Base-by-base conservation (phyloP, 2,797 vertebrate genomes). In the Onychomys arenicola region DNA sequence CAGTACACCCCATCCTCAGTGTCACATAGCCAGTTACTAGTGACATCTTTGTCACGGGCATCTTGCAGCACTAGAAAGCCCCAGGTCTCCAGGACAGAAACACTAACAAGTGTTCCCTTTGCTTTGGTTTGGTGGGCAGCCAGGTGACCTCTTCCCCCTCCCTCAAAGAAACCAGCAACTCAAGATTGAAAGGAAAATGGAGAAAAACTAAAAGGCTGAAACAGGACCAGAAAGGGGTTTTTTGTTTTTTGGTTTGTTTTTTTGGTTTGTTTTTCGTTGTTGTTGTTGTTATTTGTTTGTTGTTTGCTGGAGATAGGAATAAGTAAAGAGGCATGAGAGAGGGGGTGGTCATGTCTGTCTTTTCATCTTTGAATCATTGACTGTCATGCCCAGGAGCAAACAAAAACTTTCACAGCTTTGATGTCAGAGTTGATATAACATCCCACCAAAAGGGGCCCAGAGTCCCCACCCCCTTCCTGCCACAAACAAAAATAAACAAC, bases 1-100 rank as follows among this genome's bases (percentile, higher is more conserved):
- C 0, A 0, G 91, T 37, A 97, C 96, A 93, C 69, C 83, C 94
- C 90, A 84, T 65, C 78, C 69, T 46, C 49, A 2, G 57, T 77
- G 78, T 65, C 93, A 92, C 52, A 89, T 52, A 94, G 89, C 78
- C 90, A 96, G 63, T 91, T 96, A 93, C 46, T 49, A 25, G 37
- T 61, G 93, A 89, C 94, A 94, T 90, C 96, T 97, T 95, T 97
- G 94, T 95, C 94, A 95, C 43, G 59, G 5, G 34, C 71, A 83
- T 17, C 13, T 57, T 89, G 1, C 21, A 87, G 57, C 13, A 91
- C 37, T 57, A 46, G 83, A 61, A 73, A 52, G 21, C 25, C 13
- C 49, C 76, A 78, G 69, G 6, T 77, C 91, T 69, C 71, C 61
- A 89, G 75, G 43, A 93, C 37, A 32, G 57, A 90, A 27, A 23